These are phyloP conservation scores for Subacronicta megacephala DNA, from an alignment of 2,888 invertebrate genomes.

Conservation along the genomic window DNA sequence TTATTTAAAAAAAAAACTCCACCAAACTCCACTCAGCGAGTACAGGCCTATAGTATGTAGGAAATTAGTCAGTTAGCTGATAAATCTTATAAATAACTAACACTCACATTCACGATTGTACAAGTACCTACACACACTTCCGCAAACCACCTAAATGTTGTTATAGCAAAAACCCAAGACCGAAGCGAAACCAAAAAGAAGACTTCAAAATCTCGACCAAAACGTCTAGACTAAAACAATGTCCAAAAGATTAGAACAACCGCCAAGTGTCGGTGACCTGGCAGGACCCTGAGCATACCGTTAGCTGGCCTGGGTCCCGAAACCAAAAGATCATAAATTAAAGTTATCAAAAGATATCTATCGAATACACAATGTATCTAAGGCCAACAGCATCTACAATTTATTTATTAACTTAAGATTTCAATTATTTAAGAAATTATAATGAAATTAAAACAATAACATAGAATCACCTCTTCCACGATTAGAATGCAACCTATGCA, in stretches of 20 bases:
- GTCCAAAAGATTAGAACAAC: slow-evolving; percentile 17
- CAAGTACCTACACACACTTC: background rate
- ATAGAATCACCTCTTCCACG: no score
- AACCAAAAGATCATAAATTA: slow-evolving; percentile 42
- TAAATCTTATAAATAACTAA: no score
- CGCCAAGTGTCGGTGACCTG: slow-evolving; percentile 32
- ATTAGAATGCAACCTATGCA: no score
- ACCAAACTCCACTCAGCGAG: no score
- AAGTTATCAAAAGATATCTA: slow-evolving; percentile 39
- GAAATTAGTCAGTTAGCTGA: no score
- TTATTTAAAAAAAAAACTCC: no score
- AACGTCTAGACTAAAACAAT: slow-evolving; percentile 36
- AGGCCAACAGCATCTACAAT: slow-evolving; percentile 9
- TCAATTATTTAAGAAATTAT: no score
- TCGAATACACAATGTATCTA: slow-evolving; percentile 24
- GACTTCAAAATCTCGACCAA: slow-evolving; percentile 11
- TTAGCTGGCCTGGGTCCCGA: slow-evolving; percentile 18
- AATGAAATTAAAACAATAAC: no score
- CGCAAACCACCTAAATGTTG: background rate
- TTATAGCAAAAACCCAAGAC: background rate
- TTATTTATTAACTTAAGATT: background rate
- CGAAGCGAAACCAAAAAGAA: slow-evolving; percentile 5
- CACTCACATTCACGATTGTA: no score
- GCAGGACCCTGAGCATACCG: slow-evolving; percentile 19
- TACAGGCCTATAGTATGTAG: no score